Evolutionary conservation across 1,140 invertebrate species (phyloP).

Genomic region (Diploscapter pachys): DNA sequence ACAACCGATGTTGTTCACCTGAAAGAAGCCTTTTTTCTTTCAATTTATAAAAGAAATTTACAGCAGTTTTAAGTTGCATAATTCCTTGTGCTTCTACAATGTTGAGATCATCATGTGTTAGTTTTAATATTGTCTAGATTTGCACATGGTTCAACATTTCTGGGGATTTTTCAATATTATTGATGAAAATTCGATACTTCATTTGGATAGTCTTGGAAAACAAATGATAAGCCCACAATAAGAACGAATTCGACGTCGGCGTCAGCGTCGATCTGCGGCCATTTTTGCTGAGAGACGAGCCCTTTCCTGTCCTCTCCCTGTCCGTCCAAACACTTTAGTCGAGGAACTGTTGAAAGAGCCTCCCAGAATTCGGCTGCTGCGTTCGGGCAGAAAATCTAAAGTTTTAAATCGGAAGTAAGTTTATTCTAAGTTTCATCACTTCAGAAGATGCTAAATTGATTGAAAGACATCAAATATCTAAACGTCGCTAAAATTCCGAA

Average conservation of each 20-base stretch:
- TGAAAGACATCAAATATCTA: not conserved
- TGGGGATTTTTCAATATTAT: too few species aligned
- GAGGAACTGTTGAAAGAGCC: not conserved
- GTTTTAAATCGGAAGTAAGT: too few species aligned
- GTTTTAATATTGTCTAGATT: too few species aligned
- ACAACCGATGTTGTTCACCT: conserved; percentile 33
- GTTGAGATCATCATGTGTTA: too few species aligned
- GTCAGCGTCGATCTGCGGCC: conserved; percentile 47
- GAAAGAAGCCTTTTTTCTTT: conserved; percentile 1
- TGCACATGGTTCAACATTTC: too few species aligned
- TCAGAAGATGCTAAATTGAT: conserved; percentile 21
- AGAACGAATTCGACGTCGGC: conserved; percentile 46
- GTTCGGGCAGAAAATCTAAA: not conserved
- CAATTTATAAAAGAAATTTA: not conserved
- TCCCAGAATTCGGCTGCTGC: not conserved
- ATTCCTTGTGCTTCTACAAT: too few species aligned
- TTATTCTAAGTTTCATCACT: not conserved
- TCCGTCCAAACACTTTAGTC: too few species aligned
- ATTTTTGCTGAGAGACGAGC: conserved; percentile 16
- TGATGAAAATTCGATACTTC: too few species aligned
- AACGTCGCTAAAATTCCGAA: conserved; percentile 21
- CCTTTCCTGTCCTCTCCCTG: not conserved
- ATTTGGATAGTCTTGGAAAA: not conserved
- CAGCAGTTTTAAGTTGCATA: not conserved
- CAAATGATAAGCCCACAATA: conserved; percentile 27